Evolutionary conservation across 2,113 vertebrate species (phyloP), one percentile per base, ranked within the genome.

Genomic region (Puffinus mauretanicus): DNA sequence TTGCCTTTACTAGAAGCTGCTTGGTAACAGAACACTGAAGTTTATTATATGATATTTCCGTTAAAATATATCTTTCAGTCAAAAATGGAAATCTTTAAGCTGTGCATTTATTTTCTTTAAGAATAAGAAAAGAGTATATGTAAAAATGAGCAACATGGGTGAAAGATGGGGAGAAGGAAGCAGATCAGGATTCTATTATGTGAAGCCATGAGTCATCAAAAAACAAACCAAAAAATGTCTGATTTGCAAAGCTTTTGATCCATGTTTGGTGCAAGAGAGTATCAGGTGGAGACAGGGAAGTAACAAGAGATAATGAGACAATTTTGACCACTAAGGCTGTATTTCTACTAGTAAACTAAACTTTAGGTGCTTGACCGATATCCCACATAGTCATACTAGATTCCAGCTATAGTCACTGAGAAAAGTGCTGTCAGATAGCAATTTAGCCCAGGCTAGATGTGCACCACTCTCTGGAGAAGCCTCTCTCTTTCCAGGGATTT

Each of bases 141-240:
- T 36, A 2, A 81, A 95, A 94, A 32, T 34, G 3, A 4, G 12
- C 12, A 67, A 14, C 11, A 7, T 2, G 2, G 5, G 16, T 46
- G 40, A 67, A 24, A 47, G 3, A 29, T 0, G 0, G 3, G 11
- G 44, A 60, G 20, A 73, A 1, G 1, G 32, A 72, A 69, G 4
- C 30, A 85, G 29, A 38, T 12, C 6, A 71, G 18, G 14, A 36
- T 26, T 42, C 22, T 49, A 2, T 36, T 52, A 16, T 4, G 5
- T 34, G 17, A 71, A 46, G 44, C 44, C 25, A 26, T 0, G 0
- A 51, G 2, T 29, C 20, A 66, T 42, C 0, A 34, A 58, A 66
- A 61, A 19, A 19, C 8, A 16, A 29, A 4, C 4, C 3, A 54
- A 29, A 60, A 61, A 40, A 70, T 1, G 6, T 44, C 32, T 44